Evolutionary conservation across 2,797 vertebrate genomes (phyloP).

Genomic region (Danio choprae): DNA sequence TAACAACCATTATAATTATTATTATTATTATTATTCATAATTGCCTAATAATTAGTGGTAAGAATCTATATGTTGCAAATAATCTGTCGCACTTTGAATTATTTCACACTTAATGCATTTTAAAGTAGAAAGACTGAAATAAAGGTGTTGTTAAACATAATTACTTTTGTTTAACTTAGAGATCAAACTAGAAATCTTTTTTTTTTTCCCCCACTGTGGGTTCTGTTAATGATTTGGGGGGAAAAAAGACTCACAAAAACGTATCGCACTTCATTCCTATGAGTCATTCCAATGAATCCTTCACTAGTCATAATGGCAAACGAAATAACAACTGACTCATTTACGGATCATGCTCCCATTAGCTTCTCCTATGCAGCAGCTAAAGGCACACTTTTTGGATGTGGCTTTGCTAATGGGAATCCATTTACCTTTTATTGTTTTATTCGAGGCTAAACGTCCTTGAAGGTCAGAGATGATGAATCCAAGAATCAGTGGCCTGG

Average conservation of each 20-base stretch:
- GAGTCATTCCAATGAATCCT: neutral
- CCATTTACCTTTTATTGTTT: slow-evolving; percentile 1
- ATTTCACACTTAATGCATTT: no score
- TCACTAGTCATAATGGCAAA: neutral
- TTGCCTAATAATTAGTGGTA: no score
- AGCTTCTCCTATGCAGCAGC: neutral
- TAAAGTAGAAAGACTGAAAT: no score
- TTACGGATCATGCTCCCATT: neutral
- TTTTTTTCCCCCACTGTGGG: no score
- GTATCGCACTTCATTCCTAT: neutral
- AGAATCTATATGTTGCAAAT: no score
- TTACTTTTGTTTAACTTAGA: no score
- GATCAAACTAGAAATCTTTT: no score
- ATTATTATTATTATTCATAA: no score
- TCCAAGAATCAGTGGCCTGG: neutral
- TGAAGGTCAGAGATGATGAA: slow-evolving; percentile 37
- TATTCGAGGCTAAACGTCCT: slow-evolving; percentile 6
- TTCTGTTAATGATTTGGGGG: neutral
- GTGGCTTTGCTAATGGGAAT: neutral
- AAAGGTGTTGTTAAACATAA: no score
- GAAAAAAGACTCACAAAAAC: neutral
- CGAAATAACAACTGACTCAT: neutral
- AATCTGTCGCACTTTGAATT: no score
- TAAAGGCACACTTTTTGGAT: neutral
- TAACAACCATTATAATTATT: no score